phyloP scores from a whole-genome alignment of 1,140 invertebrate species.

The Cardiocondyla obscurior region DNA sequence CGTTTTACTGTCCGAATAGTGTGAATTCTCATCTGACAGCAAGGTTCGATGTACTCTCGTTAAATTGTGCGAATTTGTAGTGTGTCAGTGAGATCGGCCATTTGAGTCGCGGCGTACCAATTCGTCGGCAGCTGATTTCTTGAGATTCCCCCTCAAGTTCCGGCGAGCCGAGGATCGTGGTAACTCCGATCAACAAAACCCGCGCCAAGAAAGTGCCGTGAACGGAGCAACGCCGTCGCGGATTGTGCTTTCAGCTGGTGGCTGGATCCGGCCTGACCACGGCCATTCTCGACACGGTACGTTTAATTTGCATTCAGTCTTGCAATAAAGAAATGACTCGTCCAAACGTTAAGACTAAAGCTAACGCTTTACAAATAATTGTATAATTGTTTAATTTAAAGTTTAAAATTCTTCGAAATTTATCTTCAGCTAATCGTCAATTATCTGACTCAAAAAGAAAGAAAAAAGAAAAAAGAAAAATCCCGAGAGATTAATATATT shows the following conservation, averaged over 20 bases:
- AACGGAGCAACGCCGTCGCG: slow-evolving; percentile 65
- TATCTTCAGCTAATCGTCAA: too few relatives aligned
- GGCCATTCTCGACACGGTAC: slow-evolving; percentile 84
- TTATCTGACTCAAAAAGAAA: too few relatives aligned
- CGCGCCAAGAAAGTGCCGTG: slow-evolving; percentile 60
- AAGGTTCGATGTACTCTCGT: slow-evolving; percentile 26
- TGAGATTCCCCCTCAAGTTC: background rate
- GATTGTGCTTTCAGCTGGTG: slow-evolving; percentile 81
- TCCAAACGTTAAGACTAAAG: background rate
- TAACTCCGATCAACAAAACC: slow-evolving; percentile 14
- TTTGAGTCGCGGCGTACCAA: background rate
- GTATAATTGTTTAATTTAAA: background rate
- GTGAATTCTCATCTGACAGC: slow-evolving; percentile 38
- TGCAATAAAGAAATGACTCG: background rate
- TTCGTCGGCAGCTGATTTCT: slow-evolving; percentile 11
- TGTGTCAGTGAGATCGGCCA: slow-evolving; percentile 61
- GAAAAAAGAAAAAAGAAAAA: too few relatives aligned
- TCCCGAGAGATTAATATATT: background rate
- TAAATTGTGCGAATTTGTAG: slow-evolving; percentile 65
- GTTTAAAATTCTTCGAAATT: background rate
- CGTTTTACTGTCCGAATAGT: slow-evolving; percentile 16
- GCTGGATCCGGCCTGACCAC: slow-evolving; percentile 84
- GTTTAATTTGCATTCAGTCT: slow-evolving; percentile 67
- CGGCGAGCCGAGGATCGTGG: slow-evolving; percentile 18
- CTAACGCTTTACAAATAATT: background rate